Evolutionary conservation across 2,888 invertebrate species (phyloP).

Genomic region (Andrena praecox): DNA sequence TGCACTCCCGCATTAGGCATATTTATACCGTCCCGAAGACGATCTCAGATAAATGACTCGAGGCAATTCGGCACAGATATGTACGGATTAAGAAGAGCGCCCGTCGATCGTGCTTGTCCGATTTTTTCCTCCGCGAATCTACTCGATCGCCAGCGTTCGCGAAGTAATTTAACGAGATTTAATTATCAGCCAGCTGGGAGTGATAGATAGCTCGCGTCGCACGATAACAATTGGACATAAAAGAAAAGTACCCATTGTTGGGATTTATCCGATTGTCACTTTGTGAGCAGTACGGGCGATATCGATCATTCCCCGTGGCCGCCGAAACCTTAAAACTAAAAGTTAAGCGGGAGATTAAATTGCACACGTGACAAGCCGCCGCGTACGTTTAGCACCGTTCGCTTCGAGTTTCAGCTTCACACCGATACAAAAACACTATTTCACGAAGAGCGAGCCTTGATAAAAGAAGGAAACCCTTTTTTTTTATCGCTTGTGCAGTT

Average conservation of each 20-base stretch:
- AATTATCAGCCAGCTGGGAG: no score
- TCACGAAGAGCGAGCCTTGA: background rate
- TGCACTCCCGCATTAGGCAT: background rate
- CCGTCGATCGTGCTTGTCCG: no score
- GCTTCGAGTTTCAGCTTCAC: constrained; percentile 17
- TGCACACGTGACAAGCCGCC: constrained; percentile 19
- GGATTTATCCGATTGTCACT: no score
- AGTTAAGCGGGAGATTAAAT: constrained; percentile 14
- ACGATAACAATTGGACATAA: no score
- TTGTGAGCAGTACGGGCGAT: background rate
- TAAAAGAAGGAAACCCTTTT: background rate
- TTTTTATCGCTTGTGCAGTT: background rate
- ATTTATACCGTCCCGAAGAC: background rate
- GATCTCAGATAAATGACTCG: background rate
- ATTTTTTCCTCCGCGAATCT: no score
- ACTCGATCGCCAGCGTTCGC: no score
- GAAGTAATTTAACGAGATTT: no score
- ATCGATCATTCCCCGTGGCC: constrained; percentile 18
- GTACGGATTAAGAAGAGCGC: no score
- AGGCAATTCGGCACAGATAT: background rate
- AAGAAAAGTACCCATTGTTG: no score
- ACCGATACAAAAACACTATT: background rate
- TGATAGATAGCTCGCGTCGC: no score
- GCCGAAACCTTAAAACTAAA: constrained; percentile 37
- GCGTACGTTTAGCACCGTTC: background rate